A percentile compares a stretch with the other conserved stretches of the same genome.
These are phyloP conservation scores for Lymantria dispar DNA, from an alignment of 2,888 invertebrate species.

Conservation along the genomic window DNA sequence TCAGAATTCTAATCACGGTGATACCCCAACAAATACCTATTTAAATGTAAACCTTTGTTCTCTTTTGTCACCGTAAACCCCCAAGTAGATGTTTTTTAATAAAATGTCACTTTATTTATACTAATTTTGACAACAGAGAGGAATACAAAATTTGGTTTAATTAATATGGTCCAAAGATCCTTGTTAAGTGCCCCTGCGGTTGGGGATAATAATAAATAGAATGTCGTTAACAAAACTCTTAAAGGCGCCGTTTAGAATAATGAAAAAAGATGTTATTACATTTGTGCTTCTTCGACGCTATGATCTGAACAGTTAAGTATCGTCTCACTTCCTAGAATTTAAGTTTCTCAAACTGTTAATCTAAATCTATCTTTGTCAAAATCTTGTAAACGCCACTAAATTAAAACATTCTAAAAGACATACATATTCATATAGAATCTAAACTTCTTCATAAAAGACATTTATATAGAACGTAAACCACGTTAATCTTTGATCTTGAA, in stretches of 20 bases:
- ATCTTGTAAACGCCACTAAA: no score
- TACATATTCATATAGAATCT: no score
- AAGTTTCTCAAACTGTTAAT: no score
- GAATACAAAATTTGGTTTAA: not conserved
- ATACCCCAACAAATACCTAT: no score
- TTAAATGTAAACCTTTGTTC: not conserved
- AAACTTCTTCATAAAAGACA: no score
- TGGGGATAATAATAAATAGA: constrained; percentile 10
- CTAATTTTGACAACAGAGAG: not conserved
- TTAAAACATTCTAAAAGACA: no score
- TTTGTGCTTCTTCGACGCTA: constrained; percentile 65
- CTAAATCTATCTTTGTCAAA: no score
- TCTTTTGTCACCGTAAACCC: not conserved
- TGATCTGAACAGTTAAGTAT: constrained; percentile 63
- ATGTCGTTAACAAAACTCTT: constrained; percentile 69
- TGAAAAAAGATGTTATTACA: constrained; percentile 68
- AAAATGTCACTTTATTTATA: not conserved
- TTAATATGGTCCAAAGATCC: not conserved
- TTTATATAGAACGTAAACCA: no score
- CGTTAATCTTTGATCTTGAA: no score
- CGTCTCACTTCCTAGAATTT: no score
- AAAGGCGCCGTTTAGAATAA: constrained; percentile 57
- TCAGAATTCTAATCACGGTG: no score
- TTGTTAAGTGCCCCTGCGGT: constrained; percentile 13
- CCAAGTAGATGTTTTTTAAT: not conserved